A percentile compares a stretch with the other conserved stretches of the same genome.
phyloP scores from a whole-genome alignment of 2,797 vertebrate genomes.

The Smutsia temminckii region DNA sequence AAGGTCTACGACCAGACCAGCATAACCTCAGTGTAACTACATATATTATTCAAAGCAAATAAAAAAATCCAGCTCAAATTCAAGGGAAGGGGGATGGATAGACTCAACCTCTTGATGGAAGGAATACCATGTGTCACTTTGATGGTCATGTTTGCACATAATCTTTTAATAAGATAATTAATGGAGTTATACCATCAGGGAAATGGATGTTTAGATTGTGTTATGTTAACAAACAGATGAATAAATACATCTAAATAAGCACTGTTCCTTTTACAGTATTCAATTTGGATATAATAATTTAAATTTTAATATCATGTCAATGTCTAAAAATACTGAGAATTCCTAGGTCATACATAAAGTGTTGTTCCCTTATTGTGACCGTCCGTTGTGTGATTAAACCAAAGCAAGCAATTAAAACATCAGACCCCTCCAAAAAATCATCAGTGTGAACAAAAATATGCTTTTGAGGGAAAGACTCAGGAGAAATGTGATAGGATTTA shows the following conservation, averaged over 20 bases:
- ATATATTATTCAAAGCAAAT: not conserved
- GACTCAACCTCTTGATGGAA: not conserved
- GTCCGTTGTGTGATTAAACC: not conserved
- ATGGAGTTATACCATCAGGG: not conserved
- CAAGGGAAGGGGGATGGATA: not conserved
- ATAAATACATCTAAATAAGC: not conserved
- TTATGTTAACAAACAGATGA: not conserved
- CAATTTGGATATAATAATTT: not conserved
- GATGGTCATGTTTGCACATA: not conserved
- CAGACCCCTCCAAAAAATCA: not conserved
- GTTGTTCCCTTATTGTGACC: not conserved
- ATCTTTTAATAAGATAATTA: not conserved
- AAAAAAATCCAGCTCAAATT: not conserved
- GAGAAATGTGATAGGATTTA: not conserved
- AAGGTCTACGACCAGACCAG: not conserved
- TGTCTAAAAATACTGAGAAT: slow-evolving; percentile 14
- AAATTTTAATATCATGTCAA: not conserved
- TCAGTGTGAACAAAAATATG: not conserved
- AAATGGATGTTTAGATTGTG: not conserved
- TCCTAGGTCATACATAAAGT: not conserved
- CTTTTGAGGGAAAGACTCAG: not conserved
- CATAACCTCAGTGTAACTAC: not conserved
- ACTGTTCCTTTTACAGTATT: not conserved
- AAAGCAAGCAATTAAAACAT: not conserved
- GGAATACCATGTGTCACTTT: not conserved